phyloP scores from a whole-genome alignment of 2,888 invertebrate genomes.

The Piscicola geometra region DNA sequence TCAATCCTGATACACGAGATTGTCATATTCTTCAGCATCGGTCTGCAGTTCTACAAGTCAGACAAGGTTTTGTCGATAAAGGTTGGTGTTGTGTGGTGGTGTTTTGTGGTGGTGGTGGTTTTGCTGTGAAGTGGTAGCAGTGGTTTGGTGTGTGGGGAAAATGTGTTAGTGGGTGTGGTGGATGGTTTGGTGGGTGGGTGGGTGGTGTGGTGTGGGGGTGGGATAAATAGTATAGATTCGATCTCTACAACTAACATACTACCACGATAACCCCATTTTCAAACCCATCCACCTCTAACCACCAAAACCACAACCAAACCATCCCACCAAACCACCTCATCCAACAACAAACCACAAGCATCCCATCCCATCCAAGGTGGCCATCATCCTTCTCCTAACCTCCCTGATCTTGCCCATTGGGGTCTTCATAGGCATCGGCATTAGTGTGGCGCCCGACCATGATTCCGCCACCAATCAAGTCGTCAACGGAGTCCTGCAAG shows the following conservation, averaged over 20 bases:
- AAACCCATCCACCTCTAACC: neutral
- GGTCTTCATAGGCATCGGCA: slow-evolving; percentile 21
- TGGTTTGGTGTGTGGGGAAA: no score
- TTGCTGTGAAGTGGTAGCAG: no score
- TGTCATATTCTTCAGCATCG: slow-evolving; percentile 60
- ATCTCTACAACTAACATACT: no score
- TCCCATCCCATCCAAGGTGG: slow-evolving; percentile 2
- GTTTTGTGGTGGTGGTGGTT: neutral
- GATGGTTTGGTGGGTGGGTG: no score
- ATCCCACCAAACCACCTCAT: no score
- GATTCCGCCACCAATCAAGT: neutral
- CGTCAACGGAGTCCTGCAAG: slow-evolving; percentile 24
- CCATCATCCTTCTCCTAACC: slow-evolving; percentile 3
- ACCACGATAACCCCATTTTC: neutral
- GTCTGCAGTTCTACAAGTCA: slow-evolving; percentile 52
- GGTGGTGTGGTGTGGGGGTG: no score
- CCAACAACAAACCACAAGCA: neutral
- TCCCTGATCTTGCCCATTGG: slow-evolving; percentile 15
- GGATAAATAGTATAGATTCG: no score
- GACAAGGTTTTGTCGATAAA: slow-evolving; percentile 4
- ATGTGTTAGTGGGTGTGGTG: no score
- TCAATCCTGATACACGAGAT: slow-evolving; percentile 61
- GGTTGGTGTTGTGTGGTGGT: neutral
- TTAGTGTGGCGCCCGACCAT: neutral
- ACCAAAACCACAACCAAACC: neutral